Conservation (phyloP, 2,797 vertebrate genomes). For the Leptatherina wallacei region DNA sequence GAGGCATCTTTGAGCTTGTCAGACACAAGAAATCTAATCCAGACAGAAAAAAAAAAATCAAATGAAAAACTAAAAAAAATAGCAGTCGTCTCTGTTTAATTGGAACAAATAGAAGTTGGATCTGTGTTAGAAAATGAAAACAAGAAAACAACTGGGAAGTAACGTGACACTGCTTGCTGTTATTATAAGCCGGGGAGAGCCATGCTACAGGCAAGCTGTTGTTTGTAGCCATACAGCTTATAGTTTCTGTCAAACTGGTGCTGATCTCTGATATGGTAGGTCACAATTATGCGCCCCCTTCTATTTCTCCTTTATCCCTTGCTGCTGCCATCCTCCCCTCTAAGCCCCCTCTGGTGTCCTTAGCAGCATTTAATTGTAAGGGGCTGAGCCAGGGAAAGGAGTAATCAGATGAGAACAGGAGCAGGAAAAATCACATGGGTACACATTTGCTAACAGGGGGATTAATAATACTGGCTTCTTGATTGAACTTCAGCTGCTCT, state of each 20-base stretch:
- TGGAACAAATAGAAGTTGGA: constrained; percentile 77
- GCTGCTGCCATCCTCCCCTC: constrained; percentile 55
- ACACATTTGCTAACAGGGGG: constrained; percentile 70
- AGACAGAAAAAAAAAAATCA: constrained; percentile 63
- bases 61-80: constrained; percentile 70
- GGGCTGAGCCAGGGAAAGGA: constrained; percentile 78
- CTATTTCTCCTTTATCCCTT: constrained; percentile 50
- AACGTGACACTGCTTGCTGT: constrained; percentile 67
- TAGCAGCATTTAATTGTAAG: constrained; percentile 83
- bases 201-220: constrained; percentile 54
- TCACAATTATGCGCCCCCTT: constrained; percentile 68
- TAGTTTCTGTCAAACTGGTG: constrained; percentile 65
- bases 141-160: constrained; percentile 62
- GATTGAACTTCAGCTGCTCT: constrained; percentile 81
- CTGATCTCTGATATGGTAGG: constrained; percentile 71
- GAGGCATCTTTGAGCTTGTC: constrained; percentile 73
- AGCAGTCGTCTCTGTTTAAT: constrained; percentile 74
- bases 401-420: constrained; percentile 83
- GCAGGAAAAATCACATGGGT: constrained; percentile 73
- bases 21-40: constrained; percentile 66
- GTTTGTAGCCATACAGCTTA: constrained; percentile 63
- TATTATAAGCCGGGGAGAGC: constrained; percentile 50
- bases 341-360: constrained; percentile 72
- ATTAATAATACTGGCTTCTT: constrained; percentile 76
- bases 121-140: constrained; percentile 64